Base-by-base conservation (phyloP, 2,888 invertebrate species). In the Drosophila mercatorum region DNA sequence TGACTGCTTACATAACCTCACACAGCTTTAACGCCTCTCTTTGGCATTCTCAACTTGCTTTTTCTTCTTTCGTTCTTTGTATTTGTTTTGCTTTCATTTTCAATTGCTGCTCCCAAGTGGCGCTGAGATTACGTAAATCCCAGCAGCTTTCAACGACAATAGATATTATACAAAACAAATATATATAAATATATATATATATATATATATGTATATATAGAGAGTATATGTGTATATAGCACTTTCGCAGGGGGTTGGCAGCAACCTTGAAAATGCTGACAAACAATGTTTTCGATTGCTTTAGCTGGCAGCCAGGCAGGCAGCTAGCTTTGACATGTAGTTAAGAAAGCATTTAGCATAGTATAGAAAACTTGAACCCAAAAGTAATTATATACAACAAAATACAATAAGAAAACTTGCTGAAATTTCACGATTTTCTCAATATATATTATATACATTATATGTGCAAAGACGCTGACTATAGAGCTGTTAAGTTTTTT, bases 121-220 rank as follows among this genome's bases (percentile, higher is more conserved):
- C 68, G 74, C 77, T 59, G 72, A 57, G 81, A 83, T 83, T 83
- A 83, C 87, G 84, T 83, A 83, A 83, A 83, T 70, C 66, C 66
- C 59, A 68, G 64, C 78, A 84, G 84, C 67, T 70, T 68, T 72
- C 31, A 31, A 11, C 56, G n/a, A 58, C 62, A 73, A 68, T 70
- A 64, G 66, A 58, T 68, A 64, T 64, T 57, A 60, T 38, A 38
- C 57, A 46, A 51, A 66, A 69, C 67, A 68, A 40, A 59, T 36
- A 69, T 11, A 51, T 49, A 31, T 31, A n/a, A n/a, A 31, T 31
- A 49, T n/a, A 41, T 26, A 56, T 14, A 49, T 43, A 57, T 40
- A 58, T 14, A 47, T 31, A 31, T 31, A 51, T 5, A n/a, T 6
- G 62, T 40, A 38, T 22, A 47, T 56, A 51, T 14, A 17, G 17